Base-by-base conservation (phyloP, 1,140 invertebrate genomes). In the Drosophila nigrodunni region DNA sequence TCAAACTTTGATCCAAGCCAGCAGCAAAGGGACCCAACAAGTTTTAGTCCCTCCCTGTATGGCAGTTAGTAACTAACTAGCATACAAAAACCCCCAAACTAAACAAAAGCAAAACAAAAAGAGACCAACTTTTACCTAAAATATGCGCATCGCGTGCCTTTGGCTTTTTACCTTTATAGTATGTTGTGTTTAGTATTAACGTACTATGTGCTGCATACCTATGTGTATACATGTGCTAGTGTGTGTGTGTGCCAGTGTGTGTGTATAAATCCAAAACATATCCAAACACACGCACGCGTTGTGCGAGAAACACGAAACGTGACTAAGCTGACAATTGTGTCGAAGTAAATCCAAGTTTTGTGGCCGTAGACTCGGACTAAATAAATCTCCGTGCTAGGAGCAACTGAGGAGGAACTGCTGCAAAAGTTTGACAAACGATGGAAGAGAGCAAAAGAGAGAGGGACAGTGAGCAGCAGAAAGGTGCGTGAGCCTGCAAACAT, bases 301-400 rank as follows among this genome's bases (percentile, higher is more conserved):
- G 34, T 54, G 50, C 35, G 50, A 37, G 50, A 34, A 59, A 87
- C 83, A 81, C 69, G 86, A 72, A 88, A 90, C 86, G 86, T 88
- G 85, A 88, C 85, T 89, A 89, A 88, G 85, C 85, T 88, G 85
- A 88, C 85, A 88, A 88, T 88, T 90, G 86, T 88, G 83, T 88
- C 80, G 83, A 88, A 87, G 83, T 87, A 87, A 87, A 87, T 87
- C 83, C 85, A 88, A 78, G 87, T 87, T 88, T 88, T 82, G 77
- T 73, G 87, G 80, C 85, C 85, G 44, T 70, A 57, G 41, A 74
- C 58, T 62, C 72, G 77, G 77, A 87, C 83, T 87, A 87, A 87
- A 87, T 87, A 88, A 87, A 87, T 88, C 82, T 87, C 54, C 77
- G 44, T 66, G 77, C 68, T 41, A 25, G 39, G 11, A 43, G 11